Percentiles rank a stretch among this genome's conserved stretches.
These are phyloP conservation scores for Mystacornis crossleyi DNA, from an alignment of 2,113 vertebrate genomes.

Conservation along the genomic window DNA sequence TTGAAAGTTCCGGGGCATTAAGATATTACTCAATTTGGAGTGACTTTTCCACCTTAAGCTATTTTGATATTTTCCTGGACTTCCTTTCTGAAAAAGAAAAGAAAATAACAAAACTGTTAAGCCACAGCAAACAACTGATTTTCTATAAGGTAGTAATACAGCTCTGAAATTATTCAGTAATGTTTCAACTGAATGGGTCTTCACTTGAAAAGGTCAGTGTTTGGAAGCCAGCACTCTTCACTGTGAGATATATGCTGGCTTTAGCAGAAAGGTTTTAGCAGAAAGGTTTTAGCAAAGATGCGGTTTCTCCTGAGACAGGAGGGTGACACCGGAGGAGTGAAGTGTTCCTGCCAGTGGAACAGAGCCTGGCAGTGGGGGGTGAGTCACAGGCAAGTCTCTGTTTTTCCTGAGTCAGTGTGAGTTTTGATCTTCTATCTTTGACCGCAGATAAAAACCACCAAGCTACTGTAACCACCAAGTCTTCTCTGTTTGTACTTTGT, in stretches of 20 bases:
- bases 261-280: background rate
- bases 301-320: background rate
- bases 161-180: background rate
- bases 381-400: background rate
- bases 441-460: background rate
- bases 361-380: background rate
- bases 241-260: background rate
- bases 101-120: background rate
- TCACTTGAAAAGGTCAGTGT: background rate
- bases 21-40: background rate
- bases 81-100: background rate
- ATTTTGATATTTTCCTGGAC: background rate
- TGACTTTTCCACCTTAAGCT: background rate
- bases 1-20: background rate
- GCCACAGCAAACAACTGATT: background rate
- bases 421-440: background rate
- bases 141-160: background rate
- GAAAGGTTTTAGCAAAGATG: background rate
- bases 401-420: background rate
- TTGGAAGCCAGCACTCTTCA: background rate
- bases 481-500: background rate
- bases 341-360: background rate
- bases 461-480: background rate
- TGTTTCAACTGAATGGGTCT: background rate
- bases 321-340: background rate